These are phyloP conservation scores for Uropsilus gracilis DNA, from an alignment of 2,113 vertebrate genomes.

Conservation along the genomic window DNA sequence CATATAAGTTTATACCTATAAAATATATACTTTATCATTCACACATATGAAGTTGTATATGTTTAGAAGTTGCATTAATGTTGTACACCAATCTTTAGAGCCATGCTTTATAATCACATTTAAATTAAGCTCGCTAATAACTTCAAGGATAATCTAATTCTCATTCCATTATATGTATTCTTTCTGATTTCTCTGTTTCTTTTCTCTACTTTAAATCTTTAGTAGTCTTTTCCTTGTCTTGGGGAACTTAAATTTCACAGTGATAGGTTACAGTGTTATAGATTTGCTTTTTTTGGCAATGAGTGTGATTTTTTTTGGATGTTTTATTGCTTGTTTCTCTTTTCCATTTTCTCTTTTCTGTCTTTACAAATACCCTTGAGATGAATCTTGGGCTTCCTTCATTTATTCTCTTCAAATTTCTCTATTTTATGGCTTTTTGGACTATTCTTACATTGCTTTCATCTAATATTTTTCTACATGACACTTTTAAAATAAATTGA, in stretches of 20 bases:
- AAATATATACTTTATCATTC: too few species aligned
- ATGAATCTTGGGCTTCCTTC: neutral
- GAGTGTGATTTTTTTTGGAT: neutral
- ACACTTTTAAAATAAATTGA: neutral
- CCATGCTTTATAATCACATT: neutral
- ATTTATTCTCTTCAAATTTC: neutral
- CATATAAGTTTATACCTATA: too few species aligned
- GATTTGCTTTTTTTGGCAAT: neutral
- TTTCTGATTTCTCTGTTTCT: neutral
- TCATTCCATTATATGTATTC: neutral
- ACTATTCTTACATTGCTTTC: neutral
- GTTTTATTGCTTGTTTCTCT: neutral
- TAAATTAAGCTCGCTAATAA: neutral
- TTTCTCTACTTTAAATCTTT: neutral
- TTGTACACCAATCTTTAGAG: too few species aligned
- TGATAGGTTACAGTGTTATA: neutral
- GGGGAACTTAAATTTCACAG: neutral
- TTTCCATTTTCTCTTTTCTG: neutral
- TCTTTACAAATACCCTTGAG: neutral
- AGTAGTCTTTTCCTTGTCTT: neutral
- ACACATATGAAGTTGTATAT: too few species aligned
- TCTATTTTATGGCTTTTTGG: too few species aligned
- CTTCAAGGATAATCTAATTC: neutral
- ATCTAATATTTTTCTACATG: neutral
- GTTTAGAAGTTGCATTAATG: too few species aligned